Percentiles rank a stretch among this genome's conserved stretches.
Conservation (phyloP, 2,113 vertebrate species). For the Mugil cephalus region DNA sequence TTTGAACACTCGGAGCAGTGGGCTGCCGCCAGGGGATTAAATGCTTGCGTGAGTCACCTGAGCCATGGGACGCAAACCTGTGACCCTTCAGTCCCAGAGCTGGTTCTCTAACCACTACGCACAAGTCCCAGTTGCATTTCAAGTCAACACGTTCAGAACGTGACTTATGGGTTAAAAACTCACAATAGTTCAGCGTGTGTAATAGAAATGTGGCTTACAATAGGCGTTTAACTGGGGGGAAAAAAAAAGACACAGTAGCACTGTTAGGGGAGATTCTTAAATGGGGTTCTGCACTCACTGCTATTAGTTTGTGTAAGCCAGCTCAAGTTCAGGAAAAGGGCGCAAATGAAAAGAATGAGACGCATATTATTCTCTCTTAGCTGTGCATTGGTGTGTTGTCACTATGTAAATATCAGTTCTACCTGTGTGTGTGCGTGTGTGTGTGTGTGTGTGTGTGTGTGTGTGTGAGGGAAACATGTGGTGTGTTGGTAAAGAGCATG, state of each 20-base stretch:
- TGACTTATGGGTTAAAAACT: constrained; percentile 32
- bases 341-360: constrained; percentile 73
- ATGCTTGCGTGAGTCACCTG: too few relatives aligned
- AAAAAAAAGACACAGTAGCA: constrained; percentile 43
- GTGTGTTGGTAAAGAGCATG: too few relatives aligned
- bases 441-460: too few relatives aligned
- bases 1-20: too few relatives aligned
- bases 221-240: constrained; percentile 26
- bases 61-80: too few relatives aligned
- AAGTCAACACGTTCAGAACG: constrained; percentile 45
- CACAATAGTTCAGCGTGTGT: constrained; percentile 38
- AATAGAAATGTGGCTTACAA: constrained; percentile 50
- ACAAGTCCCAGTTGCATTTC: too few relatives aligned
- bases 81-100: too few relatives aligned
- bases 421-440: constrained; percentile 19
- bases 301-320: constrained; percentile 49
- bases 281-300: constrained; percentile 41
- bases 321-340: constrained; percentile 61
- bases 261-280: constrained; percentile 37
- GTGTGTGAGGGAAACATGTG: too few relatives aligned
- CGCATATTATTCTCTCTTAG: constrained; percentile 62
- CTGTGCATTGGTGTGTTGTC: constrained; percentile 35
- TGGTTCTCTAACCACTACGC: too few relatives aligned
- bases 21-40: too few relatives aligned
- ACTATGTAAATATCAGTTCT: constrained; percentile 31